phyloP scores from a whole-genome alignment of 2,113 vertebrate genomes.

The Semicossyphus pulcher region DNA sequence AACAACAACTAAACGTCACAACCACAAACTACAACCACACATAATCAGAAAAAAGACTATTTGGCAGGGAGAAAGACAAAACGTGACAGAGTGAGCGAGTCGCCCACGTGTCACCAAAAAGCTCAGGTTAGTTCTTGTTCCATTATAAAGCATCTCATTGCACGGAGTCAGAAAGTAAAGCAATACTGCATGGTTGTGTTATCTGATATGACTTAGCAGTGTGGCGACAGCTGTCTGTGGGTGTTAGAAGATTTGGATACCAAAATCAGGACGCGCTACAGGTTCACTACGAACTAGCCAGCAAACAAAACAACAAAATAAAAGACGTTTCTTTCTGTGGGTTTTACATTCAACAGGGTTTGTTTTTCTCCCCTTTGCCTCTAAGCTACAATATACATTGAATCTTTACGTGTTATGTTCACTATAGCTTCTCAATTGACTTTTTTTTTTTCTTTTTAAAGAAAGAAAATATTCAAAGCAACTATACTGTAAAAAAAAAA shows the following conservation, averaged over 20 bases:
- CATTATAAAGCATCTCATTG: conserved; percentile 75
- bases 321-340: conserved; percentile 62
- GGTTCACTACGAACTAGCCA: conserved; percentile 65
- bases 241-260: conserved; percentile 59
- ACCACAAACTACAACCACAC: conserved; percentile 52
- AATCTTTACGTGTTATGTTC: conserved; percentile 75
- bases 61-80: conserved; percentile 58
- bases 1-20: conserved; percentile 56
- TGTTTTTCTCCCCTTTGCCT: conserved; percentile 74
- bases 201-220: conserved; percentile 66
- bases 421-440: conserved; percentile 75
- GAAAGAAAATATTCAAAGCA: conserved; percentile 63
- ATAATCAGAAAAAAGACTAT: conserved; percentile 30
- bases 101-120: conserved; percentile 46
- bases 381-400: conserved; percentile 77
- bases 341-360: conserved; percentile 84
- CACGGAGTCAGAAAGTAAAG: conserved; percentile 72
- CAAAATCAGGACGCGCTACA: conserved; percentile 56
- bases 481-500: conserved; percentile 70
- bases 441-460: conserved; percentile 45
- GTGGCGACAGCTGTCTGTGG: conserved; percentile 51
- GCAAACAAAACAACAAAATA: conserved; percentile 61
- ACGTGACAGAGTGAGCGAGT: conserved; percentile 21
- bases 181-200: conserved; percentile 76
- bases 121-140: conserved; percentile 62